phyloP scores from a whole-genome alignment of 2,888 invertebrate species.

The Lepidocyrtoides sp. region DNA sequence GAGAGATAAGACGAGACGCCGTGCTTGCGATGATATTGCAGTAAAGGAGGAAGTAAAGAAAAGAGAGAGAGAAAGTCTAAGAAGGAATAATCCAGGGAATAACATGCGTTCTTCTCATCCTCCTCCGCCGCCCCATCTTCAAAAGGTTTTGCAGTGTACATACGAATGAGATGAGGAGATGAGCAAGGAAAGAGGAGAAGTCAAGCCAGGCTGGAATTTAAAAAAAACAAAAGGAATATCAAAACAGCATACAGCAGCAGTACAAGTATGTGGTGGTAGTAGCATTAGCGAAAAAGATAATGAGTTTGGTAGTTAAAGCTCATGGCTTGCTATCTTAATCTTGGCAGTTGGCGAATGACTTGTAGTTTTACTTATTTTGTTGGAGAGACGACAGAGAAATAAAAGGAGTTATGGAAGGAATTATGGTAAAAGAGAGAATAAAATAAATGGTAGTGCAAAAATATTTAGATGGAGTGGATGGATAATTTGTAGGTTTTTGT shows the following conservation, averaged over 20 bases:
- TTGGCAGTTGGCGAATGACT: conserved; percentile 8
- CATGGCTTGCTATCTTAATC: conserved; percentile 35
- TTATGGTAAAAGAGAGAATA: background rate
- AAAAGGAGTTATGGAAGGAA: background rate
- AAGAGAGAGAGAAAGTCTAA: background rate
- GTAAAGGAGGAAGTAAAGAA: too few relatives aligned
- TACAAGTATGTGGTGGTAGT: background rate
- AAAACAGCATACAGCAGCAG: conserved; percentile 11
- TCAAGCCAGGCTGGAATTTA: too few relatives aligned
- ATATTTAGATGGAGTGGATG: background rate
- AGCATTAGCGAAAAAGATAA: conserved; percentile 37
- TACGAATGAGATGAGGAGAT: conserved; percentile 37
- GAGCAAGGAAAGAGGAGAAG: background rate
- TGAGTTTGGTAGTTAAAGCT: conserved; percentile 60
- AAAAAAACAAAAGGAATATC: conserved; percentile 26
- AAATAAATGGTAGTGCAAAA: background rate
- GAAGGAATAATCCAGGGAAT: conserved; percentile 54
- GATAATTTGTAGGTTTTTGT: too few relatives aligned
- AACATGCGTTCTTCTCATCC: too few relatives aligned
- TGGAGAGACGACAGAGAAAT: background rate
- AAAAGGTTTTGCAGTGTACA: conserved; percentile 20
- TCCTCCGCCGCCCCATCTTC: too few relatives aligned
- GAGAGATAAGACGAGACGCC: conserved; percentile 14
- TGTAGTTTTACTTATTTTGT: background rate
- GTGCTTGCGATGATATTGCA: too few relatives aligned